Percentiles rank a stretch among this genome's conserved stretches.
Evolutionary conservation across 2,797 vertebrate genomes (phyloP).

Genomic region (Vipera latastei): DNA sequence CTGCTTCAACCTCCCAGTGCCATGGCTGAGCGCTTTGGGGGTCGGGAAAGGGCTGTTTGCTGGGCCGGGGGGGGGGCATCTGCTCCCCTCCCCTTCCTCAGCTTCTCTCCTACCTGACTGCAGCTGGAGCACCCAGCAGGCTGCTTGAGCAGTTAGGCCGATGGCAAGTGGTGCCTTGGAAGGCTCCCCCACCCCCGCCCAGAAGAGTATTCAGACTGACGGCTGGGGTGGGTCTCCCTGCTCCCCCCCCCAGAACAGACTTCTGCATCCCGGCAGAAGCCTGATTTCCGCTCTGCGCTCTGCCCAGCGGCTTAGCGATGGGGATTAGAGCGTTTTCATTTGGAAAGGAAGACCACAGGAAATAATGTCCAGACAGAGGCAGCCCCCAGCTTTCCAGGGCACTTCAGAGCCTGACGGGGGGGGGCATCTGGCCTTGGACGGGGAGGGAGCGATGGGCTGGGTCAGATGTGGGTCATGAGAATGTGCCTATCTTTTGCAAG

Average conservation of each 20-base stretch:
- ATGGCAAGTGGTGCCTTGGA: neutral
- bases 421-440: neutral
- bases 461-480: neutral
- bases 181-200: neutral
- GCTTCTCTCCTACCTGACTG: neutral
- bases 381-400: neutral
- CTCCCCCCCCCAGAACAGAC: no score
- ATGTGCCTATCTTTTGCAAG: neutral
- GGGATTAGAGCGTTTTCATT: neutral
- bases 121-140: neutral
- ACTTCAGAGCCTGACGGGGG: neutral
- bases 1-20: neutral
- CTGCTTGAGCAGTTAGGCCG: neutral
- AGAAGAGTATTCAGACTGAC: no score
- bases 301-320: neutral
- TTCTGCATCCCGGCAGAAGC: neutral
- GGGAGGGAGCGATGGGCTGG: neutral
- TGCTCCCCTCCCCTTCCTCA: no score
- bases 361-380: neutral
- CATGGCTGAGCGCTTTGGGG: neutral
- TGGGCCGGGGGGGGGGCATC: neutral
- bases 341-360: neutral
- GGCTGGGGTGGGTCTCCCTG: neutral
- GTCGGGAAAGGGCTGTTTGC: neutral
- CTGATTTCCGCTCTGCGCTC: neutral